A percentile compares a stretch with the other conserved stretches of the same genome.
These are phyloP conservation scores for Mesocricetus auratus DNA, from an alignment of 2,113 vertebrate genomes.

Conservation along the genomic window DNA sequence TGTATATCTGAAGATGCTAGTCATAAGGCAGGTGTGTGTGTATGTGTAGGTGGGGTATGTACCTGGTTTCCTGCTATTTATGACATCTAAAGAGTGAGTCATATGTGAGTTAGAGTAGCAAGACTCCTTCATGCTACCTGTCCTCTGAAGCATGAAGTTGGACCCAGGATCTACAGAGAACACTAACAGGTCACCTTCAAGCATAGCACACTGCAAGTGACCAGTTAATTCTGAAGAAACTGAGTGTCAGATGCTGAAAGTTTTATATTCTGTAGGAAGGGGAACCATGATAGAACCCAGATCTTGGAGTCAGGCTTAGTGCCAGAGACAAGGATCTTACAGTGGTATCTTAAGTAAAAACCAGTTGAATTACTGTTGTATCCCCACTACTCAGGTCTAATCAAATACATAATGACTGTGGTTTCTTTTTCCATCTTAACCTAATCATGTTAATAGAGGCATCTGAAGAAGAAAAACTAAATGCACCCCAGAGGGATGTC, in stretches of 20 bases:
- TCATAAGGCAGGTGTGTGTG: not conserved
- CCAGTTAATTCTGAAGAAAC: not conserved
- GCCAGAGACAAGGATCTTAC: not conserved
- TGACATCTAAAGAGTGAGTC: constrained; percentile 6
- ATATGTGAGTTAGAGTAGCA: not conserved
- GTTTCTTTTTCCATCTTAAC: constrained; percentile 31
- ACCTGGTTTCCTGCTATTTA: not conserved
- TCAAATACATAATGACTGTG: not conserved
- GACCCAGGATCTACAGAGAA: not conserved
- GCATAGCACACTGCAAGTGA: not conserved
- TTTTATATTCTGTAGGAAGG: not conserved
- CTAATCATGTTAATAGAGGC: not conserved
- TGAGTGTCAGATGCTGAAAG: not conserved
- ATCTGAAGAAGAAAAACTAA: constrained; percentile 16
- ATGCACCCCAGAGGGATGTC: not conserved
- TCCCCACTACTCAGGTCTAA: not conserved
- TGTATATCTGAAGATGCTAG: not conserved
- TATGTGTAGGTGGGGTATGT: not conserved
- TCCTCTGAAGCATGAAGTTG: constrained; percentile 1
- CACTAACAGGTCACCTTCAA: not conserved
- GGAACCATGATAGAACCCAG: not conserved
- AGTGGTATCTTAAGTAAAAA: not conserved
- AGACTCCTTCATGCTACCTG: not conserved
- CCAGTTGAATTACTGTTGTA: not conserved
- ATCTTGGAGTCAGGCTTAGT: not conserved